Conservation (phyloP, 2,888 invertebrate species). For the Ashinkailepas kermadecensis region DNA sequence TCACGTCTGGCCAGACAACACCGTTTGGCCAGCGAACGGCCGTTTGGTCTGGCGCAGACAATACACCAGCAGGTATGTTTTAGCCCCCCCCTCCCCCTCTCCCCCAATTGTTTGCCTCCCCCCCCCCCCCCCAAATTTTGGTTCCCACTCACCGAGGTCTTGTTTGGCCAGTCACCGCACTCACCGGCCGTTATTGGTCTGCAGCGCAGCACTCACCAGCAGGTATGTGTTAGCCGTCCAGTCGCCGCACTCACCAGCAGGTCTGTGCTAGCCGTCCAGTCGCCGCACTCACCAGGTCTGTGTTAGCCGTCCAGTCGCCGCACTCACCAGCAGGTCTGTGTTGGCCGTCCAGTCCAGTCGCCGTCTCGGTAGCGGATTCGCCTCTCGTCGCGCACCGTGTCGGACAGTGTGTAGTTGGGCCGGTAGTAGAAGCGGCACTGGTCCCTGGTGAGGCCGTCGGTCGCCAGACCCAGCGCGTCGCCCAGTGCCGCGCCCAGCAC, state of each 20-base stretch:
- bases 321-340: slow-evolving; percentile 42
- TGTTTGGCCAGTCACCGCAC: too few relatives aligned
- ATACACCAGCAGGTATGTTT: too few relatives aligned
- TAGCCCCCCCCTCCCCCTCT: too few relatives aligned
- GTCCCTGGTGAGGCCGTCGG: slow-evolving; percentile 41
- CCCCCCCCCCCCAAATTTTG: too few relatives aligned
- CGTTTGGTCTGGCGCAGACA: too few relatives aligned
- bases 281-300: slow-evolving; percentile 40
- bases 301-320: slow-evolving; percentile 42
- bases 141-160: too few relatives aligned
- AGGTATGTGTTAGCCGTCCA: slow-evolving; percentile 38
- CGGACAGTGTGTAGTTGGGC: slow-evolving; percentile 35
- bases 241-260: too few relatives aligned
- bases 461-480: slow-evolving; percentile 42
- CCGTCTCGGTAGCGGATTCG: slow-evolving; percentile 41
- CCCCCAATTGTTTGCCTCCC: too few relatives aligned
- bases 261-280: slow-evolving; percentile 38
- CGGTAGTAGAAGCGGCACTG: slow-evolving; percentile 42
- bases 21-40: too few relatives aligned
- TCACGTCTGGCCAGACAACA: too few relatives aligned
- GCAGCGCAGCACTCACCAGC: too few relatives aligned
- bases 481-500: slow-evolving; percentile 43
- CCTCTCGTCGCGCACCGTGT: slow-evolving; percentile 41
- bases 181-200: too few relatives aligned
- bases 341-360: slow-evolving; percentile 41